Conservation (phyloP, 2,113 vertebrate species). For the Corynorhinus townsendii region DNA sequence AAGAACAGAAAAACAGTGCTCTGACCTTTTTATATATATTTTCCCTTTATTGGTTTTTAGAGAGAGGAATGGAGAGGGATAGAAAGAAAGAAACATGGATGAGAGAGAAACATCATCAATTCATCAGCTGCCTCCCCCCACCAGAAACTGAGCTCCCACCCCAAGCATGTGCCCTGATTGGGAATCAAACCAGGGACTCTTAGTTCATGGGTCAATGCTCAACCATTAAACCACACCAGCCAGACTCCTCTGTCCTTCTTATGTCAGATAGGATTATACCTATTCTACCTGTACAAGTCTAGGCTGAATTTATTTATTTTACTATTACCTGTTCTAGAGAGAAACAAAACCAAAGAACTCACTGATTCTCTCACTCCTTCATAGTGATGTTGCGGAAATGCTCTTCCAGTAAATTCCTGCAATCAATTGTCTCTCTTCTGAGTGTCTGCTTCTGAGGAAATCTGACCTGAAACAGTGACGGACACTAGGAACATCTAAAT, state of each 20-base stretch:
- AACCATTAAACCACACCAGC: too few relatives aligned
- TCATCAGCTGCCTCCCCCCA: too few relatives aligned
- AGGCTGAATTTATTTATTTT: neutral
- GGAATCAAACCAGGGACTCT: too few relatives aligned
- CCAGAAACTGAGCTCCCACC: too few relatives aligned
- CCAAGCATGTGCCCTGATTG: too few relatives aligned
- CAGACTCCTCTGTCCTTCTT: neutral
- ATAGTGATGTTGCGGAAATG: neutral
- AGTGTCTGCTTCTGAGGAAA: neutral
- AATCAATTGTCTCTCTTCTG: neutral
- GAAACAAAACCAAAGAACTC: neutral
- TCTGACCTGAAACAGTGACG: neutral
- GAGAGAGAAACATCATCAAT: too few relatives aligned
- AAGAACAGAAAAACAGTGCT: neutral
- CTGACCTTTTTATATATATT: too few relatives aligned
- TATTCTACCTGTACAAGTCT: neutral
- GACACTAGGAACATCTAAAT: neutral
- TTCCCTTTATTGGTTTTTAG: too few relatives aligned
- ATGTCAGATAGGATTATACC: neutral
- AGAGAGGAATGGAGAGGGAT: too few relatives aligned
- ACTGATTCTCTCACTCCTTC: neutral
- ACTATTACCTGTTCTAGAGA: neutral
- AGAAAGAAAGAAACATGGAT: too few relatives aligned
- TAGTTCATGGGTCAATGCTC: too few relatives aligned
- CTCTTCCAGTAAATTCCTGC: neutral